phyloP scores from a whole-genome alignment of 1,140 invertebrate species.

The Caenorhabditis briggsae region DNA sequence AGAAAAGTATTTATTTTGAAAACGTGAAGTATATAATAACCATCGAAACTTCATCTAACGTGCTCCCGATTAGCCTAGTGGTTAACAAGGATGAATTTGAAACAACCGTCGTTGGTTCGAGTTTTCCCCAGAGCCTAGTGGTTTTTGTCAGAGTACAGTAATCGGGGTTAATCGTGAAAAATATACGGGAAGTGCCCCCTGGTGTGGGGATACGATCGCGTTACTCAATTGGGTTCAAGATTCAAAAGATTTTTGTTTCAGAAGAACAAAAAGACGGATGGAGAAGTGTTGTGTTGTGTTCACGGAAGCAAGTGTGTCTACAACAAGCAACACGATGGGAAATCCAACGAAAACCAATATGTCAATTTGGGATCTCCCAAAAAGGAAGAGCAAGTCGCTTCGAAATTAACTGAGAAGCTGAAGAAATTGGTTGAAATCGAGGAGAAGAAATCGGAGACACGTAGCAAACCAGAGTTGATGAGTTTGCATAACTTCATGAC shows the following conservation, averaged over 20 bases:
- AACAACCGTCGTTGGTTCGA: no score
- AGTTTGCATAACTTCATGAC: not conserved
- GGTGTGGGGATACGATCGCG: no score
- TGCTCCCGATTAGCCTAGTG: no score
- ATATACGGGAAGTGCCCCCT: no score
- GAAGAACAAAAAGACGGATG: slow-evolving; percentile 2
- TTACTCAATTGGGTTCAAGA: not conserved
- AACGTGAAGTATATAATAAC: no score
- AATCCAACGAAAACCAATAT: slow-evolving; percentile 20
- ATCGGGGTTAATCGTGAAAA: no score
- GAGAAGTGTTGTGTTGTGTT: slow-evolving; percentile 14
- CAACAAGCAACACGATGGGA: not conserved
- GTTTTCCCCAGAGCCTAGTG: no score
- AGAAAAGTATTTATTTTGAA: no score
- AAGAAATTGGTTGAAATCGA: not conserved
- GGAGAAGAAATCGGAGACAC: not conserved
- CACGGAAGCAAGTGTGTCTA: slow-evolving; percentile 2
- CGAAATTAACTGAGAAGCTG: slow-evolving; percentile 23
- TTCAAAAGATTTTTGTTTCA: not conserved
- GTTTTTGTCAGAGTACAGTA: no score
- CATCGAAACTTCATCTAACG: no score
- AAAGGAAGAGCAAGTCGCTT: not conserved
- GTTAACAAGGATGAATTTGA: no score
- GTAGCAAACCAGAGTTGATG: slow-evolving; percentile 6
- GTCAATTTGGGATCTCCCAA: slow-evolving; percentile 6